Conservation (phyloP, 2,113 vertebrate species). For the Protomyctophum bolini region DNA sequence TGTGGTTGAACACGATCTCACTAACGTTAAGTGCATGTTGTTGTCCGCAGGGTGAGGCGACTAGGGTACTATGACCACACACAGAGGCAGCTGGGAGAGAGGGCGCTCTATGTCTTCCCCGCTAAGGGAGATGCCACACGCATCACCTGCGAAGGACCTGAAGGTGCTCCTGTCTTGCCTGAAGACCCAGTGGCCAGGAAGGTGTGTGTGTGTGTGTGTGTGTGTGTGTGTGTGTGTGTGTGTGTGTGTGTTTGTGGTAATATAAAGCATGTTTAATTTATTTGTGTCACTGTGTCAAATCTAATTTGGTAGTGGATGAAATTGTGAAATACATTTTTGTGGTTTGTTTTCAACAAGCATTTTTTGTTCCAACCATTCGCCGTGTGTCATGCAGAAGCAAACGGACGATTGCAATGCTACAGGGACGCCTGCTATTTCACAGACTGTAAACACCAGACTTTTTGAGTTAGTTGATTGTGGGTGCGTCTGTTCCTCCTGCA, state of each 20-base stretch:
- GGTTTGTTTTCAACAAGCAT: too few species aligned
- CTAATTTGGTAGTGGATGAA: too few species aligned
- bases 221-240: conserved; percentile 72
- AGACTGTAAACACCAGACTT: not conserved
- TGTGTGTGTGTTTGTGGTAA: conserved; percentile 55
- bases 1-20: too few species aligned
- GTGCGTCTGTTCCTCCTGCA: conserved; percentile 38
- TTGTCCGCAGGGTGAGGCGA: conserved; percentile 86
- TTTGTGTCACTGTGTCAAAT: too few species aligned
- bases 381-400: too few species aligned
- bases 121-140: conserved; percentile 92
- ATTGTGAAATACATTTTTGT: too few species aligned
- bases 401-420: too few species aligned
- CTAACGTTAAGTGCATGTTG: too few species aligned
- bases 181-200: conserved; percentile 92
- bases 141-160: conserved; percentile 93
- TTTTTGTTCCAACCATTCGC: too few species aligned
- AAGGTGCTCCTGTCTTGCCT: conserved; percentile 87
- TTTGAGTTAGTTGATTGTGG: conserved; percentile 45
- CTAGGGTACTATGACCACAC: conserved; percentile 97
- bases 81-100: conserved; percentile 93
- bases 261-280: too few species aligned
- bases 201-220: conserved; percentile 81
- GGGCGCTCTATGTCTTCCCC: conserved; percentile 93
- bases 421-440: not conserved